Base-by-base conservation (phyloP, 2,113 vertebrate species). In the Macquaria australasica region DNA sequence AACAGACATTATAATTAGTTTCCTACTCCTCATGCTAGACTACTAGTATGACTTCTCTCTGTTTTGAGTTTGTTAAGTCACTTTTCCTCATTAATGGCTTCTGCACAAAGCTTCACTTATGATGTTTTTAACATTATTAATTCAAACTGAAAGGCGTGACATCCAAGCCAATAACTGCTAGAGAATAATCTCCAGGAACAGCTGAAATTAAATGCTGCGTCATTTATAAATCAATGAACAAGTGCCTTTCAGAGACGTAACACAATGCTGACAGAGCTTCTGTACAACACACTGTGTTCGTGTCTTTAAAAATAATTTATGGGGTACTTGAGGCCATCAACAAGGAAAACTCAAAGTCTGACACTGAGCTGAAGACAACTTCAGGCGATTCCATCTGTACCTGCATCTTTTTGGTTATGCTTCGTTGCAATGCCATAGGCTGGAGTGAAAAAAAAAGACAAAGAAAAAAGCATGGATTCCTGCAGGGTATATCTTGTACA, bases 151-250 rank as follows among this genome's bases (percentile, higher is more conserved):
- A 83, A 83, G 85, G 58, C n/a, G 50, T 81, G 89, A 88, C 84
- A 89, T 68, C 41, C 12, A 71, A 77, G 31, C 87, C 82, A 87
- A 85, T 90, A 90, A 87, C 82, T 76, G 64, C 72, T 31, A 34
- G 72, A 87, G 81, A 77, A 51, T 48, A 86, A 81, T 90, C 69
- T 23, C 74, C 45, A 84, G 84, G 77, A 88, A 81, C 74, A 86
- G 81, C 77, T 90, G 67, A 87, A 88, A 91, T 89, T 74, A 89
- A 93, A 90, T 73, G 70, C 68, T 64, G 68, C 34, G 8, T 83
- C 91, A 76, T 89, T 83, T 83, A 67, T 82, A 89, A 92, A 94
- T 94, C 92, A 85, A 86, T 87, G 66, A 82, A 81, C 39, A 62
- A 84, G 71, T 63, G 67, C 77, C 82, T 87, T 87, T 86, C 67